Evolutionary conservation across 2,888 invertebrate genomes (phyloP), one percentile per base, ranked within the genome.

Genomic region (Acrobasis consociella): DNA sequence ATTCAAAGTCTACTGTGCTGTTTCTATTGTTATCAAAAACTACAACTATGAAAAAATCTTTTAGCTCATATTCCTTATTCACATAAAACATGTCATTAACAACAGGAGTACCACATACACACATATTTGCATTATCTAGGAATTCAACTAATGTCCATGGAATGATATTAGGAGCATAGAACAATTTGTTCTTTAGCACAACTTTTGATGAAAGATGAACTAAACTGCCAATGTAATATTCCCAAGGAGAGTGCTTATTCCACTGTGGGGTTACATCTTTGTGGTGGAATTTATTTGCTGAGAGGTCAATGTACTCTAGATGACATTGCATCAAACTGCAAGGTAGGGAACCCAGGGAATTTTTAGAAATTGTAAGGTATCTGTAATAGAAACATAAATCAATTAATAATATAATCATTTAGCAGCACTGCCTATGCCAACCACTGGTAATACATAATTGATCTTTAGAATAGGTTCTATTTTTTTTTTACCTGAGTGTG

Each of bases 121-220:
- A 95, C 80, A 94, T 94, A 69, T 93, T 91, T 0, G 94, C 94
- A 73, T 91, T 79, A 72, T 95, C 94, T 69, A 96, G 81, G 76
- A 93, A 94, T 56, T 93, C 81, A 0, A 95, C 93, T 62, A 95
- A 77, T 5, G 94, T 94, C 64, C 76, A 75, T 0, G 95, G 95
- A 72, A 95, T 89, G 39, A 88, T 87, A 60, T 93, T 93, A 16
- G 93, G 81, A 64, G 93, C 90, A 77, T 95, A 95, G 46, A 82
- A 81, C 11, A 93, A 71, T 69, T 93, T 94, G 37, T 87, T 75
- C 72, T 89, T 89, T 13, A 95, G 75, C 15, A 95, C 90, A 42
- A 76, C 78, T 78, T 91, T 93, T 7, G 93, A 93, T 49, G 94
- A 87, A 64, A 91, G 78, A 72, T 95, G 93, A 46, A 93, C 87